Percentiles rank a stretch among this genome's conserved stretches.
phyloP scores from a whole-genome alignment of 2,113 vertebrate genomes.

The Sciurus niger region DNA sequence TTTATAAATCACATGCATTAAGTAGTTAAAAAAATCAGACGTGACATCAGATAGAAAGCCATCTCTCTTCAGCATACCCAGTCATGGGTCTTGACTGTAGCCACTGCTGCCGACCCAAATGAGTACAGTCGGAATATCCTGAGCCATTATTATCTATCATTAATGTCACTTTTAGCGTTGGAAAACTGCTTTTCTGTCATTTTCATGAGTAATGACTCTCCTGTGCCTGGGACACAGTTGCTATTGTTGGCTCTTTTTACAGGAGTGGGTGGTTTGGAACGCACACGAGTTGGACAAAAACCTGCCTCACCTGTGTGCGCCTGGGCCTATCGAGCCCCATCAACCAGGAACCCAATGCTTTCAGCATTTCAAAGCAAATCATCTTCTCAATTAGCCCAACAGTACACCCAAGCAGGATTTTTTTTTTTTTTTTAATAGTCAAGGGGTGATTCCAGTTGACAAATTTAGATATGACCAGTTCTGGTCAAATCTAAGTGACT shows the following conservation, averaged over 20 bases:
- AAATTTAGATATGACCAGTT: not conserved
- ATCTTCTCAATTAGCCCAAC: constrained; percentile 28
- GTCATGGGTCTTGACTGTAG: not conserved
- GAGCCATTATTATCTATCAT: constrained; percentile 75
- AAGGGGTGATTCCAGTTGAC: constrained; percentile 11
- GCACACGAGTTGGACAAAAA: not conserved
- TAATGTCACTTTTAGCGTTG: constrained; percentile 74
- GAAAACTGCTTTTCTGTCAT: constrained; percentile 74
- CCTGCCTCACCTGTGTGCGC: not conserved
- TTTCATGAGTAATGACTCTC: constrained; percentile 69
- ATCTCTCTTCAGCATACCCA: constrained; percentile 22
- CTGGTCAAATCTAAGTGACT: not conserved
- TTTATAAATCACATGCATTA: constrained; percentile 71
- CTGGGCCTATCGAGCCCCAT: not conserved
- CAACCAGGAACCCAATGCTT: not conserved
- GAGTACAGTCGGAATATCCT: constrained; percentile 12
- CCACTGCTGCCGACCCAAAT: not conserved
- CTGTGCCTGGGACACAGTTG: not conserved
- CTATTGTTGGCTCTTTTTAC: not conserved
- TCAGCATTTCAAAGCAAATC: constrained; percentile 30
- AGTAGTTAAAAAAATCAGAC: constrained; percentile 60
- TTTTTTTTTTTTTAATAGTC: not conserved
- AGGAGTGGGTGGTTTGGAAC: constrained; percentile 12
- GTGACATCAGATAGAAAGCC: constrained; percentile 27
- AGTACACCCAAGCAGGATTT: not conserved